phyloP scores from a whole-genome alignment of 2,113 vertebrate genomes.

The Spizaetus ornatus region DNA sequence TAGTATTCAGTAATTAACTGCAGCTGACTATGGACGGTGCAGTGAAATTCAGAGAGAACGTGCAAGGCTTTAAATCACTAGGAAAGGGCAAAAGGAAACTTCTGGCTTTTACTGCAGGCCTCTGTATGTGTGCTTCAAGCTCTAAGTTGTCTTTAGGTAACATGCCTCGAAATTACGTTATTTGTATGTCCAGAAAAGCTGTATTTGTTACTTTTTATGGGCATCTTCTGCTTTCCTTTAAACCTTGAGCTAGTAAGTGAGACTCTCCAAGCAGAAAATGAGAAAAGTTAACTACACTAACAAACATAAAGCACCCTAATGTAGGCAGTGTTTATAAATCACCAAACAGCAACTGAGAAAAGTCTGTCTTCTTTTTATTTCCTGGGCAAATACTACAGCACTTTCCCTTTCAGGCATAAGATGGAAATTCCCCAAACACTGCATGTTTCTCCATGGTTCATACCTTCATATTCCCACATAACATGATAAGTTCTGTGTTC shows the following conservation, averaged over 20 bases:
- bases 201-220: background rate
- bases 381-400: background rate
- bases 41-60: background rate
- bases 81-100: background rate
- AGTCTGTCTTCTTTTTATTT: background rate
- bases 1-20: background rate
- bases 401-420: background rate
- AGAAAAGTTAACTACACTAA: background rate
- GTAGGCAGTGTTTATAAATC: background rate
- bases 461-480: background rate
- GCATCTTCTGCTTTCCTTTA: background rate
- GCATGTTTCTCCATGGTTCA: background rate
- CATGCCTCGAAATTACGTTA: background rate
- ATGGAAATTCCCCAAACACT: background rate
- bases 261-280: background rate
- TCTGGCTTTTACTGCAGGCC: background rate
- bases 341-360: background rate
- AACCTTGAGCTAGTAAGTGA: background rate
- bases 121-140: background rate
- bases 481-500: background rate
- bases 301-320: background rate
- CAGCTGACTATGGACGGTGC: background rate
- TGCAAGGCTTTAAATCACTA: background rate
- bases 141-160: background rate
- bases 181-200: background rate